Percentiles rank a stretch among this genome's conserved stretches.
Conservation (phyloP, 1,140 invertebrate species). For the Drosophila insularis region DNA sequence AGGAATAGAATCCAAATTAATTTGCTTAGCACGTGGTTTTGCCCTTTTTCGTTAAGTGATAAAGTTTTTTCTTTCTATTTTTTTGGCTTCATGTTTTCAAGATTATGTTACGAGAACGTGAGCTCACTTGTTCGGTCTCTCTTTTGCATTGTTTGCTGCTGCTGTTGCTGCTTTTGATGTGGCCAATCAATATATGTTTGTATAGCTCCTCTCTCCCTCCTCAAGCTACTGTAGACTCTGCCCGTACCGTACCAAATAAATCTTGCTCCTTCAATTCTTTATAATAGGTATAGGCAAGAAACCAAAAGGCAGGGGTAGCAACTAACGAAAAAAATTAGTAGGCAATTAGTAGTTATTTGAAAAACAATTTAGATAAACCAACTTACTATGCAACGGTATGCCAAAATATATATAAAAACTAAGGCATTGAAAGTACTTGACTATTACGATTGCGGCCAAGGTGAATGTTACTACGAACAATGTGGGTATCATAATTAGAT, state of each 20-base stretch:
- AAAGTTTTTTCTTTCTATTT: constrained; percentile 19
- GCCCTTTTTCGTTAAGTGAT: constrained; percentile 49
- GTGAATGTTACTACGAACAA: not conserved
- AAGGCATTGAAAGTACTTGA: not conserved
- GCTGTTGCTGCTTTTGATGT: not conserved
- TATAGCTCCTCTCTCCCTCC: too few relatives aligned
- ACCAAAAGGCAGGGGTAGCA: not conserved
- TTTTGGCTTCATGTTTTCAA: constrained; percentile 46
- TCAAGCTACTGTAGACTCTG: not conserved
- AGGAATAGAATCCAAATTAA: constrained; percentile 52
- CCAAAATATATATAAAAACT: not conserved
- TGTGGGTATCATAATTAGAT: not conserved
- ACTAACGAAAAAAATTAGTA: not conserved
- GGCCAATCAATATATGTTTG: not conserved
- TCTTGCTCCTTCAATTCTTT: not conserved
- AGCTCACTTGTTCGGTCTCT: not conserved
- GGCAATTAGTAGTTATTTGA: not conserved
- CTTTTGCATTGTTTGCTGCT: constrained; percentile 1
- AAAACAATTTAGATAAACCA: too few relatives aligned
- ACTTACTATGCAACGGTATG: not conserved
- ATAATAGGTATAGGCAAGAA: not conserved
- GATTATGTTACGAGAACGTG: constrained; percentile 43
- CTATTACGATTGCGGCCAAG: not conserved
- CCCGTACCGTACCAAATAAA: not conserved
- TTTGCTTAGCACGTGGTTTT: constrained; percentile 66